Percentiles rank a stretch among this genome's conserved stretches.
These are phyloP conservation scores for Bombyx mori DNA, from an alignment of 1,140 invertebrate species.

Conservation along the genomic window DNA sequence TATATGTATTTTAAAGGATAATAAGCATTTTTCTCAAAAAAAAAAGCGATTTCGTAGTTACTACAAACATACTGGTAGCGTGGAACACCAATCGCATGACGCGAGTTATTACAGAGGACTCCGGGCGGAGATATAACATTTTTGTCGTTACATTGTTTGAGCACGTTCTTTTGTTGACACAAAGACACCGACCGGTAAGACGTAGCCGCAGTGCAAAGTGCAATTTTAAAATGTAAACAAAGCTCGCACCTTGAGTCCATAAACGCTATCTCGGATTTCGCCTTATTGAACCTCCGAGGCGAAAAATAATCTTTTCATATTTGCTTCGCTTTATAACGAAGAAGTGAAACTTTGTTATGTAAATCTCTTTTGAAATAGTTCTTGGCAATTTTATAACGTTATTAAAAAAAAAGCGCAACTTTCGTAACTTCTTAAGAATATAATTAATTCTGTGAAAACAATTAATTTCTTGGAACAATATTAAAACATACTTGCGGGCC, in stretches of 20 bases:
- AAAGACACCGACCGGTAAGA: conserved; percentile 35
- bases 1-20: no score
- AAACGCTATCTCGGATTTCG: conserved; percentile 51
- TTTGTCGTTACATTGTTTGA: conserved; percentile 59
- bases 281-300: conserved; percentile 46
- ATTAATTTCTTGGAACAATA: no score
- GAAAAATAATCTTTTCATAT: conserved; percentile 24
- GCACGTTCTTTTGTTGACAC: conserved; percentile 42
- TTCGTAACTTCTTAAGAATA: no score
- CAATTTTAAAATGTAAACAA: conserved; percentile 67
- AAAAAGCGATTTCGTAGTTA: no score
- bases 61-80: no score
- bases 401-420: no score
- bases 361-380: no score
- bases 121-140: conserved; percentile 35
- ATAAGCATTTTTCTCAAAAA: no score
- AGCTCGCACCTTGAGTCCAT: conserved; percentile 44
- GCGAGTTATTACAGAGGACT: conserved; percentile 13
- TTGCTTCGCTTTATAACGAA: conserved; percentile 24
- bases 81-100: no score
- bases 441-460: no score
- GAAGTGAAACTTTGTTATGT: conserved; percentile 4
- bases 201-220: conserved; percentile 52
- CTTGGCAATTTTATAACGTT: no score
- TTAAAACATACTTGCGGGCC: no score